Evolutionary conservation across 2,113 vertebrate genomes (phyloP).

Genomic region (Gorsachius goisagi): DNA sequence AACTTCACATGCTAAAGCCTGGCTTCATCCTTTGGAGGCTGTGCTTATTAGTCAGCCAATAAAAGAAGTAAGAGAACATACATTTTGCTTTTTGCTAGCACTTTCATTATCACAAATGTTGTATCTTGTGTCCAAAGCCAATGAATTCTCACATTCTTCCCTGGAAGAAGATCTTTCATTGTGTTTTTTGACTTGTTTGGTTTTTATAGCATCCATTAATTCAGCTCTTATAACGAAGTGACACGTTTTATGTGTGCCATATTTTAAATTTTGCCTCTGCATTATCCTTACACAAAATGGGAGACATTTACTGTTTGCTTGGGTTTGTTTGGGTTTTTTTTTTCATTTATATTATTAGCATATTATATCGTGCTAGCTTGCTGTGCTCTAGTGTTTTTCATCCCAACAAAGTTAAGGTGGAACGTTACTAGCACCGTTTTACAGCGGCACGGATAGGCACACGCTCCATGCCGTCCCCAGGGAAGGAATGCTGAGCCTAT

Average conservation of each 20-base stretch:
- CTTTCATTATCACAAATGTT: not conserved
- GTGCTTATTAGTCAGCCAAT: not conserved
- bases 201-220: not conserved
- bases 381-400: not conserved
- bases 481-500: not conserved
- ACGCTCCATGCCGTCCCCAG: rapidly evolving
- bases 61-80: not conserved
- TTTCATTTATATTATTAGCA: not conserved
- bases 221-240: not conserved
- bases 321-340: not conserved
- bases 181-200: not conserved
- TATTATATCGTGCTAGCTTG: not conserved
- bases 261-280: constrained; percentile 20
- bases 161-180: not conserved
- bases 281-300: not conserved
- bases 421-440: not conserved
- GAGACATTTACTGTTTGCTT: not conserved
- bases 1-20: not conserved
- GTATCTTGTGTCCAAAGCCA: not conserved
- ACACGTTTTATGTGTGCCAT: not conserved
- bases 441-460: not conserved
- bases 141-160: not conserved
- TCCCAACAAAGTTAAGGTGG: not conserved
- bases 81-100: not conserved
- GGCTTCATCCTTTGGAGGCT: not conserved